A percentile compares a stretch with the other conserved stretches of the same genome.
phyloP scores from a whole-genome alignment of 2,797 vertebrate genomes.

The Tamandua tetradactyla region DNA sequence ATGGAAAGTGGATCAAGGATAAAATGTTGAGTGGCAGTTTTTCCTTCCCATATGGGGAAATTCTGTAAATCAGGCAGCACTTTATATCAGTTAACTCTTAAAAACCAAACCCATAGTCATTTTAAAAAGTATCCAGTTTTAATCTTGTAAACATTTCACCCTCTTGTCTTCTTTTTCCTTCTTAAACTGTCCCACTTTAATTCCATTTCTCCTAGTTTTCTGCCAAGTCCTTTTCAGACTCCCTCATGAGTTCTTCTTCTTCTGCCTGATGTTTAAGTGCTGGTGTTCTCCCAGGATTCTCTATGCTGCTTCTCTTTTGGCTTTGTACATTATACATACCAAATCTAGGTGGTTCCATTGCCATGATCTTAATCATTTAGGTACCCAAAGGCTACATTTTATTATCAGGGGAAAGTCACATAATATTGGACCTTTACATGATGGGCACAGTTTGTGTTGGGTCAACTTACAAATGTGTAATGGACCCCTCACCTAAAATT shows the following conservation, averaged over 20 bases:
- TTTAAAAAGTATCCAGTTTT: conserved; percentile 38
- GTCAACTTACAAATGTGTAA: not conserved
- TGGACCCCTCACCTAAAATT: not conserved
- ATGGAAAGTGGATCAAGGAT: conserved; percentile 35
- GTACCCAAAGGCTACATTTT: not conserved
- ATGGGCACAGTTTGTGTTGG: not conserved
- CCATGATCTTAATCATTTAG: conserved; percentile 34
- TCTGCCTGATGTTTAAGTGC: conserved; percentile 19
- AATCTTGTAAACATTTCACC: conserved; percentile 41
- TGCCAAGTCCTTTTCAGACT: conserved; percentile 37
- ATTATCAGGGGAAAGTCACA: conserved; percentile 29
- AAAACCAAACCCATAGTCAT: not conserved
- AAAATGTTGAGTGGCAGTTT: conserved; percentile 12
- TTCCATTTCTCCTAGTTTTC: conserved; percentile 22
- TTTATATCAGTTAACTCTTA: not conserved
- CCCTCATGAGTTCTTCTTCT: conserved; percentile 11
- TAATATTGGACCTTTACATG: not conserved
- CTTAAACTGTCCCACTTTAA: conserved; percentile 34
- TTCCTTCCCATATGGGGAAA: not conserved
- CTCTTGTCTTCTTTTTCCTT: conserved; percentile 22
- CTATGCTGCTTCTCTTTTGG: not conserved
- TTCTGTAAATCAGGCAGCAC: conserved; percentile 40
- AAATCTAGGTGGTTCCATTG: conserved; percentile 11
- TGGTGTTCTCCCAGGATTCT: conserved; percentile 38
- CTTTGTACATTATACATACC: not conserved